phyloP scores from a whole-genome alignment of 53 echinoderm and acorn worm species.

The Arbacia lixula region DNA sequence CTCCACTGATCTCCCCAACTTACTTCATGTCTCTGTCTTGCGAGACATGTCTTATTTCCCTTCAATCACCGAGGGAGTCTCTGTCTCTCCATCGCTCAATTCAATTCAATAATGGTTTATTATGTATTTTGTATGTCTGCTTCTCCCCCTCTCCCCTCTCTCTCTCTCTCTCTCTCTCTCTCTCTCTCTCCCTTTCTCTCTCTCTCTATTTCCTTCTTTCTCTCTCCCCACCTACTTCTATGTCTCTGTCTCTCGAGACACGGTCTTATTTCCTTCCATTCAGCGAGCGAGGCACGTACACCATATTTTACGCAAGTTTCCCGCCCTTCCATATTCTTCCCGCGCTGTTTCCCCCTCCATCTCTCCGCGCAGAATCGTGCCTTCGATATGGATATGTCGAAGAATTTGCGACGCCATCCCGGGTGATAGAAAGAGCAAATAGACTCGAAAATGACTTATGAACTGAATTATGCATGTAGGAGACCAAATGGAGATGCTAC shows the following conservation, averaged over 20 bases:
- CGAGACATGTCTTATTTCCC: too few species aligned
- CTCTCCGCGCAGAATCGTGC: neutral
- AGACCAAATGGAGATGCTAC: neutral
- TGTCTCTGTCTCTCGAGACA: too few species aligned
- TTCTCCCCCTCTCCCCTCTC: neutral
- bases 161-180: neutral
- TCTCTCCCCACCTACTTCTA: too few species aligned
- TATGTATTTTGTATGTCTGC: neutral
- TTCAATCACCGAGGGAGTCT: too few species aligned
- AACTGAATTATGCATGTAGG: constrained; percentile 17
- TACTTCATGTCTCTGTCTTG: too few species aligned
- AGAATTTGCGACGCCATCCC: neutral
- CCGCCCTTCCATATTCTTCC: neutral
- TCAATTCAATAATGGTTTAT: too few species aligned
- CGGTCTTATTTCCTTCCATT: too few species aligned
- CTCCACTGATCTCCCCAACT: too few species aligned
- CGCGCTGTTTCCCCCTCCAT: neutral
- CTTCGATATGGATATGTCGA: constrained; percentile 31
- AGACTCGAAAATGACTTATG: constrained; percentile 13
- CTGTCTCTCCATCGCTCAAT: too few species aligned
- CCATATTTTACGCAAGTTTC: too few species aligned
- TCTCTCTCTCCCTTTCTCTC: neutral
- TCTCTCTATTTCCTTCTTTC: too few species aligned
- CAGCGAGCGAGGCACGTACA: too few species aligned
- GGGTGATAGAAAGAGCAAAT: constrained; percentile 12